These are phyloP conservation scores for Brachyopa scutellaris DNA, from an alignment of 2,888 invertebrate genomes.

Conservation along the genomic window DNA sequence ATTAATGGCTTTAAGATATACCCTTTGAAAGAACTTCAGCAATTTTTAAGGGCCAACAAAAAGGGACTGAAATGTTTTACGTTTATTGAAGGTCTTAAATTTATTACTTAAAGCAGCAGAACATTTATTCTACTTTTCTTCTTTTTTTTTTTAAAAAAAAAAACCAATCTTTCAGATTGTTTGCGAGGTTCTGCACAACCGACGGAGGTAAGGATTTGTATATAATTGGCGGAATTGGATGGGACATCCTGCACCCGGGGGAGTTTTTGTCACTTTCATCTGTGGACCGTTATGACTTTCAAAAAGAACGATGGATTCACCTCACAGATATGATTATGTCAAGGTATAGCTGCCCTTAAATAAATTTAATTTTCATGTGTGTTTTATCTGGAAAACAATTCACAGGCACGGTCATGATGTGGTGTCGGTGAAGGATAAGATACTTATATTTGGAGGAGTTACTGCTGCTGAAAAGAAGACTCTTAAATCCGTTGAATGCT, in stretches of 20 bases:
- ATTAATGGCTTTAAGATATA: constrained; percentile 50
- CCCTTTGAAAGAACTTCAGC: constrained; percentile 26
- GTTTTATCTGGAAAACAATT: not conserved
- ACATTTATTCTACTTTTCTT: no score
- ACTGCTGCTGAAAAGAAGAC: constrained; percentile 80
- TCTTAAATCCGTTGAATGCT: constrained; percentile 86
- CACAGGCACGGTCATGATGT: constrained; percentile 76
- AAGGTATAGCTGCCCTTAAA: no score
- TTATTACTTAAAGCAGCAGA: constrained; percentile 20
- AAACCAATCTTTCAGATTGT: constrained; percentile 75
- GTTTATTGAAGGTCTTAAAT: constrained; percentile 29
- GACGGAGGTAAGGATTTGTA: constrained; percentile 84
- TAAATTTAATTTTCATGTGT: not conserved
- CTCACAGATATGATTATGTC: constrained; percentile 73
- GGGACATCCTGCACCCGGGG: constrained; percentile 71
- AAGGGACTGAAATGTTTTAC: constrained; percentile 28
- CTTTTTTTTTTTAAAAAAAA: not conserved
- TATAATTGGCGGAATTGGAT: constrained; percentile 86
- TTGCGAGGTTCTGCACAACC: constrained; percentile 84
- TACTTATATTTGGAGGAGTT: constrained; percentile 76
- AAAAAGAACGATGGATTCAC: constrained; percentile 74
- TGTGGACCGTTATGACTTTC: constrained; percentile 73
- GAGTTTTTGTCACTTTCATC: constrained; percentile 74
- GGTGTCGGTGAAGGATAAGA: constrained; percentile 73
- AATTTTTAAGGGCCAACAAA: constrained; percentile 28